phyloP scores from a whole-genome alignment of 2,888 invertebrate genomes.

The Mythimna pallens region DNA sequence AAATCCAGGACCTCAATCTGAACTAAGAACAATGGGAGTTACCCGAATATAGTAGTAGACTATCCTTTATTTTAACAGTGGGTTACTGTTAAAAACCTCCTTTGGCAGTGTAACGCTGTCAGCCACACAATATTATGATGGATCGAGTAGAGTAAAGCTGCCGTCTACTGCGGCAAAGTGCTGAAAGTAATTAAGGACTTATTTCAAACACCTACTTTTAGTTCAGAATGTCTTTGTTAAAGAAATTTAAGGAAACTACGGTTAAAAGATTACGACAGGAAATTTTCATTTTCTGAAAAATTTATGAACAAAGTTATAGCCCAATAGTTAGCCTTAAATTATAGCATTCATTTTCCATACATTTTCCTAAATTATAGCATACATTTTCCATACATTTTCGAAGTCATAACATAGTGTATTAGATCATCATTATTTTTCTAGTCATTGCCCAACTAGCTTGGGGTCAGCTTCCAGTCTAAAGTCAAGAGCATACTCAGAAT shows the following conservation, averaged over 20 bases:
- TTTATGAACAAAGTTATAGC: no score
- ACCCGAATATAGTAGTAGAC: background rate
- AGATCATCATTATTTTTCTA: no score
- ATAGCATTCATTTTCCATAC: no score
- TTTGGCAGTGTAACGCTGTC: constrained; percentile 19
- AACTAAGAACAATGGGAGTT: no score
- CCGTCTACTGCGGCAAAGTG: constrained; percentile 14
- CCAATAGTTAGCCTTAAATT: no score
- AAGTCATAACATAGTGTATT: no score
- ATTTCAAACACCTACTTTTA: constrained; percentile 12
- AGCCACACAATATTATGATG: constrained; percentile 44
- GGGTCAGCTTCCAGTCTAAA: no score
- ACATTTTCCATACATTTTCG: no score
- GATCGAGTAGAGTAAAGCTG: constrained; percentile 29
- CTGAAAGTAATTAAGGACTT: constrained; percentile 48
- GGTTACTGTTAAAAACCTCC: constrained; percentile 17
- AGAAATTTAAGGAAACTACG: background rate
- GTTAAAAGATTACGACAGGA: background rate
- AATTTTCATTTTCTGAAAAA: background rate
- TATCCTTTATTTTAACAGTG: background rate
- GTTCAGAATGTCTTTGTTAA: constrained; percentile 4
- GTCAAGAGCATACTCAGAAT: no score
- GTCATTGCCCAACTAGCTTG: no score
- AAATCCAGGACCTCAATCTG: no score
- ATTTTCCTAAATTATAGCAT: no score